phyloP scores from a whole-genome alignment of 2,113 vertebrate species.

The Electrona antarctica region DNA sequence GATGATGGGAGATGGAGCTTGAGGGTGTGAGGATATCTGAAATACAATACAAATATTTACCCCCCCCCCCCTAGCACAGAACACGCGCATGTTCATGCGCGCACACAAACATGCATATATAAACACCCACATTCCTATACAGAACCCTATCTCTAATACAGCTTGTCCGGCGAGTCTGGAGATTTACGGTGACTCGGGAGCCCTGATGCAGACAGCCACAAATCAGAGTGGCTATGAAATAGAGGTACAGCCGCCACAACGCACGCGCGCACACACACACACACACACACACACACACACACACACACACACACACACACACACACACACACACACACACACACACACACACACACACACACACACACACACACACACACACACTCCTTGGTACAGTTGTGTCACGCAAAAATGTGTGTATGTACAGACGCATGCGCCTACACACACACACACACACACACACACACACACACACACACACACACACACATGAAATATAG shows the following conservation, averaged over 20 bases:
- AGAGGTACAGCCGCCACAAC: conserved; percentile 50
- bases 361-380: conserved; percentile 30
- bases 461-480: conserved; percentile 50
- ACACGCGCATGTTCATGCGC: conserved; percentile 13
- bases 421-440: conserved; percentile 12
- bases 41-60: conserved; percentile 47
- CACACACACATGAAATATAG: conserved; percentile 69
- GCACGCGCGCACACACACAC: conserved; percentile 47
- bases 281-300: conserved; percentile 21
- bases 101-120: not conserved
- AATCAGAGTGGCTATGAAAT: conserved; percentile 90
- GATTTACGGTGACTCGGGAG: conserved; percentile 90
- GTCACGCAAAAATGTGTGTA: conserved; percentile 30
- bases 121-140: conserved; percentile 2
- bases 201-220: conserved; percentile 85
- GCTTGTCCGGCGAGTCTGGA: conserved; percentile 70
- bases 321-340: conserved; percentile 1
- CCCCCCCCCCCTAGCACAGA: conserved; percentile 25
- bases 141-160: conserved; percentile 54
- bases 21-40: conserved; percentile 8
- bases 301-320: conserved; percentile 1
- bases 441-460: conserved; percentile 48
- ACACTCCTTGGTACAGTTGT: conserved; percentile 30
- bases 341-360: conserved; percentile 7
- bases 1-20: not conserved